Base-by-base conservation (phyloP, 2,113 vertebrate genomes). In the Gallinago media region DNA sequence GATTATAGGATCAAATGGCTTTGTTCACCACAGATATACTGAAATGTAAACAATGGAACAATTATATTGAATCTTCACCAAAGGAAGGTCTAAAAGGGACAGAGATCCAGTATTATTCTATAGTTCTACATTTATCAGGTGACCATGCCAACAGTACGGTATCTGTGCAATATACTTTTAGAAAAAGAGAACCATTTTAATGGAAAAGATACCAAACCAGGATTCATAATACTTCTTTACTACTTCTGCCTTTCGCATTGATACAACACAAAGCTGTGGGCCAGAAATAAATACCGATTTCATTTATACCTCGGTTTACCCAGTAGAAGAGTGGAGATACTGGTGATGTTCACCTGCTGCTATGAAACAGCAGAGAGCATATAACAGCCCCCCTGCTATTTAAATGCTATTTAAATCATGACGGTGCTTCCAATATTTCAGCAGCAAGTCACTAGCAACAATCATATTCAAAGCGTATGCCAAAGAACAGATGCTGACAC, bases 401-500 rank as follows among this genome's bases (percentile, higher is more conserved):
- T 32, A 73, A 90, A 70, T 42, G 50, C 31, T 90, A 50, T 86
- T 91, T 92, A 90, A 80, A 93, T 55, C 42, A 73, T 1, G 40
- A 81, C 75, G 62, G 56, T 62, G 42, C 62, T 76, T 96, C 58
- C 83, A 89, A 18, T 87, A 93, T 87, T 94, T 94, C 86, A 92
- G 59, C 40, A 84, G 72, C 21, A 25, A 89, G 80, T 85, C 86
- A 56, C 70, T 40, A 95, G 84, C 50, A 94, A 47, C 27, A 55
- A 71, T 89, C 81, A 70, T 47, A 83, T 88, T 82, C 75, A 62
- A 88, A 74, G 47, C 0, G 1, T 25, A 80, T 47, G 90, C 94
- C 88, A 94, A 86, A 97, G 82, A 96, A 88, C 93, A 97, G 94
- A 96, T 95, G 85, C 92, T 95, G 65, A 63, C 67, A 88, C 61